Base-by-base conservation (phyloP, 2,113 vertebrate genomes). In the Lanius ludovicianus region DNA sequence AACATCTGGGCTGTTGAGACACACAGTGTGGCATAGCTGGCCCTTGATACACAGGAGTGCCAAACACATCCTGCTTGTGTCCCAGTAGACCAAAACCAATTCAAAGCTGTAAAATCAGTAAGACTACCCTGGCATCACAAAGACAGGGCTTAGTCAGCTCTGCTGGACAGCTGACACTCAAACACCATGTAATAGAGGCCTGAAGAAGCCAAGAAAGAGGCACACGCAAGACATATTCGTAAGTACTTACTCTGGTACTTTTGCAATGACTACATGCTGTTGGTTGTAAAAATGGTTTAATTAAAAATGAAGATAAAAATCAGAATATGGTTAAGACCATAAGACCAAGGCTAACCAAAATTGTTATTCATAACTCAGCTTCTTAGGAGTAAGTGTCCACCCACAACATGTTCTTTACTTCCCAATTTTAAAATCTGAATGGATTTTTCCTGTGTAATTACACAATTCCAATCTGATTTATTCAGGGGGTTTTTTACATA, bases 181-280 rank as follows among this genome's bases (percentile, higher is more conserved):
- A 76, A 63, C 37, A 23, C 5, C 10, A 53, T 0, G 0, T n/a
- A 65, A 75, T 6, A 53, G 0, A 68, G 41, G 17, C 57, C 44
- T 80, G 15, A 42, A 76, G 24, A 35, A 44, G 16, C 41, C 27
- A 41, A 6, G 53, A 84, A 91, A 89, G 10, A 89, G 41, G n/a
- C 25, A 50, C 37, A 41, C 39, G 22, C 11, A 74, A 78, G 25
- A 28, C 22, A 14, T 55, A 50, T 16, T 70, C n/a, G 67, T n/a
- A 57, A 84, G 56, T 53, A 53, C 19, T 79, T 67, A 57, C 13
- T 44, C 47, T 57, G 21, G 22, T 70, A 55, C 16, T 85, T 88
- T 8, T 49, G 25, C 33, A 83, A 59, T 22, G 22, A 57, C 47
- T 47, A 31, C 18, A 41, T 30, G 10, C 52, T 68, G 33, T 9